These are phyloP conservation scores for Calliphora vomitoria DNA, from an alignment of 2,888 invertebrate genomes.

Conservation along the genomic window DNA sequence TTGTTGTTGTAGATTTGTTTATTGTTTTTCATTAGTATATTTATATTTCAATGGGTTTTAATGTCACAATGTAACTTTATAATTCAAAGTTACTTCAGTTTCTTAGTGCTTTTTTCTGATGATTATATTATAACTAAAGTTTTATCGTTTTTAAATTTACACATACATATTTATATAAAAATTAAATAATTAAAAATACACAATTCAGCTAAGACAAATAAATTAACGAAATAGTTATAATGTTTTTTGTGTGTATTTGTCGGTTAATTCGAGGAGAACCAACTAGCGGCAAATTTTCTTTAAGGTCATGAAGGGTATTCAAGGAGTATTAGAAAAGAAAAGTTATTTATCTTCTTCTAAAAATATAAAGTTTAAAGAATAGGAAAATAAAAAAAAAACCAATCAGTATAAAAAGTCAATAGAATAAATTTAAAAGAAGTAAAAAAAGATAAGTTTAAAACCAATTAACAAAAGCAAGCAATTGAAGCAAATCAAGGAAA, in stretches of 20 bases:
- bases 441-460: not conserved
- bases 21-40: slow-evolving; percentile 5
- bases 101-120: not conserved
- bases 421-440: slow-evolving; percentile 8
- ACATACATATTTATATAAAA: slow-evolving; percentile 44
- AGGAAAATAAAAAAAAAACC: slow-evolving; percentile 26
- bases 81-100: not conserved
- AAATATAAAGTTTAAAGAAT: slow-evolving; percentile 43
- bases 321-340: slow-evolving; percentile 32
- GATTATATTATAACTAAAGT: slow-evolving; percentile 35
- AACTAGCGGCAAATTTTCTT: slow-evolving; percentile 51
- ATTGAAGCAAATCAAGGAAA: not conserved
- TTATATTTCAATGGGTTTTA: slow-evolving; percentile 31
- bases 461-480: slow-evolving; percentile 27
- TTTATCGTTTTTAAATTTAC: slow-evolving; percentile 24
- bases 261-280: slow-evolving; percentile 40
- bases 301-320: slow-evolving; percentile 30
- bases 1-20: slow-evolving; percentile 3
- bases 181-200: slow-evolving; percentile 55
- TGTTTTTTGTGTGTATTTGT: slow-evolving; percentile 30
- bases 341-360: slow-evolving; percentile 56
- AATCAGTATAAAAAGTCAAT: slow-evolving; percentile 24
- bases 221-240: slow-evolving; percentile 39
- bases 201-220: slow-evolving; percentile 54
- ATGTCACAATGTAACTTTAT: slow-evolving; percentile 27